Evolutionary conservation across 2,888 invertebrate genomes (phyloP), one percentile per base, ranked within the genome.

Genomic region (Teinopalpus imperialis): DNA sequence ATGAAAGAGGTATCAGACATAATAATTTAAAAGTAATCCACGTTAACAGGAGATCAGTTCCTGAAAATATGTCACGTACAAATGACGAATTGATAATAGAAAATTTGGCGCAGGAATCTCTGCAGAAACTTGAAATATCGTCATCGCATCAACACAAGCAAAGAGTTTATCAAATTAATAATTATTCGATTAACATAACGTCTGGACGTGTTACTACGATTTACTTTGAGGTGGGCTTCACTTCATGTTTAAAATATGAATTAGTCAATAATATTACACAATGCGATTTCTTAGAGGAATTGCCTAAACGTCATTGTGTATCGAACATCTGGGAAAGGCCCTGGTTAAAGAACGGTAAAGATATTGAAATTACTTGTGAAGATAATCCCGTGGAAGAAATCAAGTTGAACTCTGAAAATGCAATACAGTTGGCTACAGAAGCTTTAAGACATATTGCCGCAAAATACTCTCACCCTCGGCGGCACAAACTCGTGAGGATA

Each of bases 381-480:
- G 85, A 83, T 40, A 76, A 81, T 30, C 76, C 79, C 1, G 51
- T 82, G 23, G 75, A 81, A 57, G 59, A 74, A 2, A 67, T 77
- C 20, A 74, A 78, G 51, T 72, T 77, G 49, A 76, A 67, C 45
- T 66, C 76, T 7, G 72, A 77, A 41, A 69, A 67, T 36, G 80
- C 79, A 1, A 71, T 60, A 53, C 64, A 66, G 18, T 46, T 88
- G 9, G 82, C 83, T 1, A 64, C 69, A 29, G 69, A 75, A 50
- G 79, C 82, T 1, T 57, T 88, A 30, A 86, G 75, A 61, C 74
- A 81, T 27, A 79, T 88, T 18, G 88, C 88, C 56, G 81, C 81
- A 0, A 88, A 86, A 51, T 88, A 88, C 53, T 82, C 83, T 1
- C 68, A 79, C 49, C 74, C 80, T 3, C 66, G 64, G 4, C 80